Base-by-base conservation (phyloP, 2,888 invertebrate genomes). In the Thumatha senex region DNA sequence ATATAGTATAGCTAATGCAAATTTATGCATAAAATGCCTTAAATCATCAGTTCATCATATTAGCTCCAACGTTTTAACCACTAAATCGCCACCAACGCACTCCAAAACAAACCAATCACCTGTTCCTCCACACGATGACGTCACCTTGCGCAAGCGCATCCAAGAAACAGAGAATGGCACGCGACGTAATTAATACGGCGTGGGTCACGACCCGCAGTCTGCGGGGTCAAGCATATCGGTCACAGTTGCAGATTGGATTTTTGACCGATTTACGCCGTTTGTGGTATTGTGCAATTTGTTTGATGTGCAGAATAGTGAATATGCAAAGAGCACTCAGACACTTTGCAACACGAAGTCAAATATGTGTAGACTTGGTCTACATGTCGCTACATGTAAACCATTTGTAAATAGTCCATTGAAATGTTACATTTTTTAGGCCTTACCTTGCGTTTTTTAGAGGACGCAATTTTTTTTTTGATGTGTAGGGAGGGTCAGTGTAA, bases 101-200 rank as follows among this genome's bases (percentile, higher is more conserved):
- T 11, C 15, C 40, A 39, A 15, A 44, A 48, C 48, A 63, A 44
- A 45, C 52, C 46, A 54, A 63, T 65, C 53, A 57, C 51, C 53
- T 64, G 61, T 58, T 30, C 52, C 42, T 30, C 52, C 42, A 52
- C 51, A 47, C 43, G 46, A 43, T 54, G 56, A 61, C 61, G 54
- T 61, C 51, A 47, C 14, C 29, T 71, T 71, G 65, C 70, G 67
- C 69, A 71, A 71, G 61, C 63, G 58, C 69, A 59, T 46, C 47
- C 54, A 38, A 57, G 59, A 62, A 67, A 61, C 57, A 69, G 62
- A 59, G 66, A 71, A 71, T 66, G 60, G 72, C 67, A 66, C 64
- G 65, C 64, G 67, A 63, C 60, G 65, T 69, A 71, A 71, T 71
- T 71, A 71, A 71, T 63, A 71, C 62, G 50, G 58, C 54, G 45